phyloP scores from a whole-genome alignment of 2,113 vertebrate species.

The Calyptomena viridis region DNA sequence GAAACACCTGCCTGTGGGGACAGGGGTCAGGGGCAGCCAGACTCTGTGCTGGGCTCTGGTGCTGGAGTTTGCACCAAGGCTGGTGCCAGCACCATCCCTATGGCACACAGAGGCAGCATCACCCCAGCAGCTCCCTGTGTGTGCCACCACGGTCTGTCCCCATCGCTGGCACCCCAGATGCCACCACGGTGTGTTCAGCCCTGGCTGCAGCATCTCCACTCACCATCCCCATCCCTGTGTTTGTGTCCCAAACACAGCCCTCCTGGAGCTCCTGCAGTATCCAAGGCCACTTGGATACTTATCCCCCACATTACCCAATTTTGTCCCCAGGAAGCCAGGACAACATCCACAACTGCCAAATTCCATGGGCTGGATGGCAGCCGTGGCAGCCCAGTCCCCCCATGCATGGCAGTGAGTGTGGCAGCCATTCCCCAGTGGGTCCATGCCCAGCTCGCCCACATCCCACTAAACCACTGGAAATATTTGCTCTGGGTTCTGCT shows the following conservation, averaged over 20 bases:
- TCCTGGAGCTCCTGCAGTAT: fast-evolving
- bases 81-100: no score
- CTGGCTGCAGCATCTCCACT: neutral
- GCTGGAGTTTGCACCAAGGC: fast-evolving
- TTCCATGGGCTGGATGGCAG: neutral
- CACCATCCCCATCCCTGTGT: neutral
- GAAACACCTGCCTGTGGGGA: slow-evolving; percentile 84
- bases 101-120: neutral
- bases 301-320: fast-evolving
- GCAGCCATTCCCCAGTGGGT: neutral
- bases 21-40: neutral
- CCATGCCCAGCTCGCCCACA: neutral
- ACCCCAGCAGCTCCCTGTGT: fast-evolving
- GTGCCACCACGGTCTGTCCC: neutral
- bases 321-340: neutral
- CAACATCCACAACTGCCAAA: neutral
- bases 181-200: neutral
- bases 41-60: neutral
- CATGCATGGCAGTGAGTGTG: fast-evolving
- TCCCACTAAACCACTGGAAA: neutral
- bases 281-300: fast-evolving
- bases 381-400: neutral
- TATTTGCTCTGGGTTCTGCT: neutral
- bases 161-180: neutral
- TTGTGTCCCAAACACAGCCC: neutral